phyloP scores from a whole-genome alignment of 2,888 invertebrate genomes.

The Atrina japonica region DNA sequence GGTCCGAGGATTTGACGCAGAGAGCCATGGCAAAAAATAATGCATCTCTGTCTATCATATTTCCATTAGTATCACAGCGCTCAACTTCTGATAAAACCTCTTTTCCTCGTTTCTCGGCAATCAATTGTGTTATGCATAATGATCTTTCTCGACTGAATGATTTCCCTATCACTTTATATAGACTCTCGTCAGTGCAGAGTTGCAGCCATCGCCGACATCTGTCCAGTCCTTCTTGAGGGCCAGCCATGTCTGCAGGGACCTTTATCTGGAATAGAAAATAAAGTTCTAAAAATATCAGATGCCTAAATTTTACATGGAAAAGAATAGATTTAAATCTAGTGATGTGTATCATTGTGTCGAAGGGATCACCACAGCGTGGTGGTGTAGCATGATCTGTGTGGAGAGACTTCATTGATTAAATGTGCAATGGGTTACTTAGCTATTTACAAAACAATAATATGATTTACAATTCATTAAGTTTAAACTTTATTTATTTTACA shows the following conservation, averaged over 20 bases:
- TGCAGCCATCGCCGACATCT: conserved; percentile 29
- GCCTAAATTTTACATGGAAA: no score
- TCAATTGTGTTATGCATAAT: conserved; percentile 44
- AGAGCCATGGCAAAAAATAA: conserved; percentile 86
- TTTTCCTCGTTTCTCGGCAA: conserved; percentile 53
- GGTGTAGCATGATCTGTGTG: no score
- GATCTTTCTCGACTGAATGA: conserved; percentile 31
- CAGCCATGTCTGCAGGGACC: conserved; percentile 3
- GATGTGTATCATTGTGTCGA: no score
- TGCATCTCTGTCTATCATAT: conserved; percentile 54
- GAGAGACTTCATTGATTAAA: no score
- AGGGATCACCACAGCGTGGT: no score
- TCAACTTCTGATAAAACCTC: conserved; percentile 53
- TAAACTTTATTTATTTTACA: no score
- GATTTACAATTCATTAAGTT: no score
- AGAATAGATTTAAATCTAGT: no score
- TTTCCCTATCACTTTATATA: conserved; percentile 40
- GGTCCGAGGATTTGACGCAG: conserved; percentile 83
- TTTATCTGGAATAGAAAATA: no score
- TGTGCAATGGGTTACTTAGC: no score
- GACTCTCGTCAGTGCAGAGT: conserved; percentile 35
- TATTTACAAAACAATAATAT: no score
- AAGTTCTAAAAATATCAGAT: no score
- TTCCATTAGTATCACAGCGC: conserved; percentile 48
- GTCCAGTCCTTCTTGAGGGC: conserved; percentile 21